phyloP scores from a whole-genome alignment of 2,113 vertebrate species.

The Erinaceus europaeus region DNA sequence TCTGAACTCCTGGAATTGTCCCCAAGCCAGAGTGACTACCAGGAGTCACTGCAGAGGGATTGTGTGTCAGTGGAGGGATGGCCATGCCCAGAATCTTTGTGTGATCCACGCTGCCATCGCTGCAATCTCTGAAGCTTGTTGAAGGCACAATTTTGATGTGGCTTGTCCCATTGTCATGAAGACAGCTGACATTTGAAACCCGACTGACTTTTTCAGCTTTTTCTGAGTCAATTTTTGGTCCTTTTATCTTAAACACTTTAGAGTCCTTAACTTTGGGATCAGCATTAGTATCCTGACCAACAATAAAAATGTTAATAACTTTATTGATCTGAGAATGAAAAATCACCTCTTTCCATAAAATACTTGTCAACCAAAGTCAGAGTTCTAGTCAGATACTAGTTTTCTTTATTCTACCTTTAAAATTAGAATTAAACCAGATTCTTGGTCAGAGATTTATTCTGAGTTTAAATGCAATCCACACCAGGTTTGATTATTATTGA shows the following conservation, averaged over 20 bases:
- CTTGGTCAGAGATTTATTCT: conserved; percentile 23
- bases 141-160: conserved; percentile 69
- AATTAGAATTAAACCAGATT: conserved; percentile 47
- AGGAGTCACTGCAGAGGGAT: conserved; percentile 60
- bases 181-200: conserved; percentile 58
- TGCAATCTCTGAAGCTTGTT: conserved; percentile 69
- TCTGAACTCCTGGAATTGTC: conserved; percentile 69
- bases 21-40: conserved; percentile 53
- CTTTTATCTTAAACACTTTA: conserved; percentile 76
- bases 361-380: neutral
- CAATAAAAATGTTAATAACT: conserved; percentile 57
- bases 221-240: conserved; percentile 67
- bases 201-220: conserved; percentile 71
- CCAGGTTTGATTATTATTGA: neutral
- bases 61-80: conserved; percentile 80
- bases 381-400: neutral
- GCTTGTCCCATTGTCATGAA: conserved; percentile 45
- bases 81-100: conserved; percentile 56
- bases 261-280: conserved; percentile 74
- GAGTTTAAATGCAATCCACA: neutral
- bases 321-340: conserved; percentile 18
- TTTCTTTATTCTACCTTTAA: neutral
- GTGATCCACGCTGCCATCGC: conserved; percentile 66
- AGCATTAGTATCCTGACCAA: conserved; percentile 76
- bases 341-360: neutral